Evolutionary conservation across 2,888 invertebrate species (phyloP).

Genomic region (Hirtodrosophila histrioides): DNA sequence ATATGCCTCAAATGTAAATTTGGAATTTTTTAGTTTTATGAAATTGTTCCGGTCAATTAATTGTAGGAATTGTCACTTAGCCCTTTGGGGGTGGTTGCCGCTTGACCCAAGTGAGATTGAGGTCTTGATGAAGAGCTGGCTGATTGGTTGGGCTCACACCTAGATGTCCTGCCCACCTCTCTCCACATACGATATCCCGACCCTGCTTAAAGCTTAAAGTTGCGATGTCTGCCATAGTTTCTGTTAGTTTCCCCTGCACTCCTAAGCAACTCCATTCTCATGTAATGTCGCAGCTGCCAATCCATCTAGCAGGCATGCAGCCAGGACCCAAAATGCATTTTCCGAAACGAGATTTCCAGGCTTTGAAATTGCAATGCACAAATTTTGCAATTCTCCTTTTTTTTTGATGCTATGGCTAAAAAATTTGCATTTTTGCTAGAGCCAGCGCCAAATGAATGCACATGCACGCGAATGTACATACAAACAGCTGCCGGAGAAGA

Average conservation of each 20-base stretch:
- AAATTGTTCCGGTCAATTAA: constrained; percentile 83
- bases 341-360: constrained; percentile 68
- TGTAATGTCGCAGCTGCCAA: constrained; percentile 57
- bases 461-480: constrained; percentile 39
- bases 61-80: constrained; percentile 71
- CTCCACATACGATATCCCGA: neutral
- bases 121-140: constrained; percentile 3
- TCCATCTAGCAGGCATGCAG: constrained; percentile 49
- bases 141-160: constrained; percentile 22
- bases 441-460: constrained; percentile 59
- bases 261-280: neutral
- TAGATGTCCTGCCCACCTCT: neutral
- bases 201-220: constrained; percentile 55
- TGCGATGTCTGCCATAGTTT: constrained; percentile 2
- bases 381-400: constrained; percentile 54
- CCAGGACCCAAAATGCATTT: constrained; percentile 65
- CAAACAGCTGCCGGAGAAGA: neutral
- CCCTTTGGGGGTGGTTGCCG: constrained; percentile 15
- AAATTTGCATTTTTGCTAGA: constrained; percentile 75
- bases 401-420: constrained; percentile 41
- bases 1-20: constrained; percentile 53
- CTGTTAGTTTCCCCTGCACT: constrained; percentile 14
- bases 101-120: neutral
- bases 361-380: constrained; percentile 75
- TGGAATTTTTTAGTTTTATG: constrained; percentile 75